These are phyloP conservation scores for Spodoptera picta DNA, from an alignment of 2,888 invertebrate species.

Conservation along the genomic window DNA sequence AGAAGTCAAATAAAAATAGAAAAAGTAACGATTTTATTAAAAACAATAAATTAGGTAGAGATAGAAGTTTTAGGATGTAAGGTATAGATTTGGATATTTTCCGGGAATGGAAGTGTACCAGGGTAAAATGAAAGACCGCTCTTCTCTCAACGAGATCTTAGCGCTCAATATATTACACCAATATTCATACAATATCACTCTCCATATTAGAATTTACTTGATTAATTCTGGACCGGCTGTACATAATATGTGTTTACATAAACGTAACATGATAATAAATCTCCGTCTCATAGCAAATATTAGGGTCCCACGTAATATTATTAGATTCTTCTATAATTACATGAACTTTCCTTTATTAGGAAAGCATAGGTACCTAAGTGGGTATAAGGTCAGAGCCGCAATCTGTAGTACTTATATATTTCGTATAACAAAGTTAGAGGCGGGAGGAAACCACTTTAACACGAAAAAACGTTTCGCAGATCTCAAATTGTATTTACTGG, in stretches of 20 bases:
- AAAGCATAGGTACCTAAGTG: neutral
- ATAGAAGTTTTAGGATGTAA: too few species aligned
- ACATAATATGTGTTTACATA: neutral
- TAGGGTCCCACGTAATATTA: slow-evolving; percentile 8
- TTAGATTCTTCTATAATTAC: slow-evolving; percentile 9
- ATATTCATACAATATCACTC: too few species aligned
- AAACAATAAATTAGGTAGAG: too few species aligned
- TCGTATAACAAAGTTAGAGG: slow-evolving; percentile 6
- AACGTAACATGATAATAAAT: neutral
- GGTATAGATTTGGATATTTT: too few species aligned
- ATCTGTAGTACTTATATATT: slow-evolving; percentile 12
- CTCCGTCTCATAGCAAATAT: slow-evolving; percentile 13
- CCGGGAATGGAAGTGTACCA: too few species aligned
- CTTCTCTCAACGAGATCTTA: too few species aligned
- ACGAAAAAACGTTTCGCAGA: slow-evolving; percentile 14
- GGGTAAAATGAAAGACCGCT: neutral
- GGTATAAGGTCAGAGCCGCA: slow-evolving; percentile 5
- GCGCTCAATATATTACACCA: too few species aligned
- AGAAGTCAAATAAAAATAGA: too few species aligned
- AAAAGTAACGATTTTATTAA: too few species aligned
- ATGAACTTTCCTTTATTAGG: neutral
- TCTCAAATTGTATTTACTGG: slow-evolving; percentile 33
- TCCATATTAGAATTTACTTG: slow-evolving; percentile 2
- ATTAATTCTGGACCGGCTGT: neutral
- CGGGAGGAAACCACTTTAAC: slow-evolving; percentile 16